phyloP scores from a whole-genome alignment of 2,113 vertebrate species.

The Sinocyclocheilus anophthalmus region DNA sequence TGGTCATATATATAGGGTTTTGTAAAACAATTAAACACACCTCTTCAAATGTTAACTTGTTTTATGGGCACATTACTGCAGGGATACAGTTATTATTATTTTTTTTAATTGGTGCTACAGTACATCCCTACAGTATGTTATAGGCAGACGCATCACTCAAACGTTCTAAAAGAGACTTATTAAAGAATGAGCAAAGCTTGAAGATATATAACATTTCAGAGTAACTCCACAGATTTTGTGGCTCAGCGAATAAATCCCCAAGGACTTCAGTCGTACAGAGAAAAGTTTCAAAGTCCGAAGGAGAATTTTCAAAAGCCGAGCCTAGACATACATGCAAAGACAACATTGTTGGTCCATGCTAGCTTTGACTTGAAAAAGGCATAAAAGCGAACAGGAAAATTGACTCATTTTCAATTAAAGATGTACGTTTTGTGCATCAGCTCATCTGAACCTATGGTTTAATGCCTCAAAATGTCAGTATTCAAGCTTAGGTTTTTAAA shows the following conservation, averaged over 20 bases:
- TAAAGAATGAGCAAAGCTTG: constrained; percentile 14
- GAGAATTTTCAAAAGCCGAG: background rate
- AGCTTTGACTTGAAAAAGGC: background rate
- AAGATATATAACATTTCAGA: constrained; percentile 21
- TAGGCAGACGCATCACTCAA: background rate
- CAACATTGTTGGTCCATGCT: constrained; percentile 10
- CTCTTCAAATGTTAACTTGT: background rate
- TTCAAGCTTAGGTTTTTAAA: background rate
- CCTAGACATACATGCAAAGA: background rate
- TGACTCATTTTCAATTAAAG: background rate
- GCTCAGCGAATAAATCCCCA: background rate
- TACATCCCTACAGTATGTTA: background rate
- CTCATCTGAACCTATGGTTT: background rate
- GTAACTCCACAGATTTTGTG: background rate
- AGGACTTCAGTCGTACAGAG: background rate
- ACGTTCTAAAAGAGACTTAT: constrained; percentile 14
- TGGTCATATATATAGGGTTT: background rate
- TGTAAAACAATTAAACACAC: background rate
- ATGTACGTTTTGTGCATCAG: background rate
- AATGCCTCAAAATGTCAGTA: background rate
- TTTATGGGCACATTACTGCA: constrained; percentile 7
- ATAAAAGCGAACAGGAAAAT: background rate
- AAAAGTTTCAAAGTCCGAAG: background rate
- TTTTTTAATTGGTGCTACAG: background rate
- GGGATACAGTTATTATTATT: background rate